phyloP scores from a whole-genome alignment of 2,113 vertebrate species.

The Nerophis ophidion region DNA sequence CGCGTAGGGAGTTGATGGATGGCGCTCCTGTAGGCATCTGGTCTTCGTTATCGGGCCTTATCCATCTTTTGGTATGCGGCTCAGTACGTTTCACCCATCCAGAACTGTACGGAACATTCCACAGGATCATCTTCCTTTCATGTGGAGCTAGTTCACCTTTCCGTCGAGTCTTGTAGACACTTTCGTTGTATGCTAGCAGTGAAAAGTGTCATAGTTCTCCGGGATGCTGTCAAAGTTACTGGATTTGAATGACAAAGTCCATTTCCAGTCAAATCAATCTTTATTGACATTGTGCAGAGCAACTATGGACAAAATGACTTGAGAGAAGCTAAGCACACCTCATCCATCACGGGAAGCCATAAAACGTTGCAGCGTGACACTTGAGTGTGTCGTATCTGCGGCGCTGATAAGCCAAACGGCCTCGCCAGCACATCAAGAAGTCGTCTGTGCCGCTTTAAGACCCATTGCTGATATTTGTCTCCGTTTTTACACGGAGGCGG shows the following conservation, averaged over 20 bases:
- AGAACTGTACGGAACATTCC: slow-evolving; percentile 54
- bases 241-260: too few species aligned
- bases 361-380: neutral
- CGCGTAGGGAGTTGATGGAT: too few species aligned
- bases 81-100: slow-evolving; percentile 36
- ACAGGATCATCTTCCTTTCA: slow-evolving; percentile 52
- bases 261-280: too few species aligned
- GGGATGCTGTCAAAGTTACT: neutral
- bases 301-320: neutral
- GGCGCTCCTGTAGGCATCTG: slow-evolving; percentile 41
- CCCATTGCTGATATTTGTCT: slow-evolving; percentile 29
- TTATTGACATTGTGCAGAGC: too few species aligned
- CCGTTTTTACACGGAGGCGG: neutral
- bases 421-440: neutral
- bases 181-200: neutral
- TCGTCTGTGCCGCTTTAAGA: slow-evolving; percentile 1
- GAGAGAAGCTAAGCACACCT: neutral
- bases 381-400: neutral
- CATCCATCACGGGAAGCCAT: neutral
- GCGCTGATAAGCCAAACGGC: neutral
- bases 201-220: neutral
- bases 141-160: slow-evolving; percentile 15
- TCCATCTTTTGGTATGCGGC: slow-evolving; percentile 36
- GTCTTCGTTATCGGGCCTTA: slow-evolving; percentile 53
- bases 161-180: too few species aligned